phyloP scores from a whole-genome alignment of 2,797 vertebrate species.

The Cephalopachus bancanus region DNA sequence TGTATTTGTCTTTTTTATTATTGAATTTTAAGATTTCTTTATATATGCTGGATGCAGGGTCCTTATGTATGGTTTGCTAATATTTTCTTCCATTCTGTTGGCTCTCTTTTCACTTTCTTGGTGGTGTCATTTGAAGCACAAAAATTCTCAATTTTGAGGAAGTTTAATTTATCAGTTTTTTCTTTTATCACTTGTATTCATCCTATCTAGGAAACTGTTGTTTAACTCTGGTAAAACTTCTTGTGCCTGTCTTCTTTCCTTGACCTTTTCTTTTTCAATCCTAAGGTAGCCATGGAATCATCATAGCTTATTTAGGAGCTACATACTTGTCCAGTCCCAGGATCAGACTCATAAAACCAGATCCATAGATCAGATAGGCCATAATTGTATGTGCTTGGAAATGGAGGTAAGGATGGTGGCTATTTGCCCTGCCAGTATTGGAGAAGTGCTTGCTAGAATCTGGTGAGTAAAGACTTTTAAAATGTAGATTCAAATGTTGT shows the following conservation, averaged over 20 bases:
- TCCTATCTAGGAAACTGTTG: constrained; percentile 46
- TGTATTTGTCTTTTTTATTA: constrained; percentile 6
- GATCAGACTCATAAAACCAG: neutral
- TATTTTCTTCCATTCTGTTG: neutral
- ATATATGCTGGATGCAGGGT: neutral
- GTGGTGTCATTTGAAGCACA: constrained; percentile 10
- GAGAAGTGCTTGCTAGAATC: constrained; percentile 37
- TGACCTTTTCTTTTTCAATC: neutral
- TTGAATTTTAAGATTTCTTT: constrained; percentile 53
- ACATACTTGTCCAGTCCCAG: neutral
- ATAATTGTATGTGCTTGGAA: neutral
- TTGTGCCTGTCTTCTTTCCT: constrained; percentile 10
- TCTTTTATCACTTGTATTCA: neutral
- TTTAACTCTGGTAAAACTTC: neutral
- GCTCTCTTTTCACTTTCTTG: neutral
- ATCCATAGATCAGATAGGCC: neutral
- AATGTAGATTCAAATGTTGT: neutral
- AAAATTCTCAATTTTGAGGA: neutral
- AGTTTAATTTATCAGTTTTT: neutral
- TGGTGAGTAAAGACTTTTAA: constrained; percentile 36
- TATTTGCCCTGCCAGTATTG: neutral
- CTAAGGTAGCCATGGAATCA: neutral
- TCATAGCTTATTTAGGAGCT: constrained; percentile 5
- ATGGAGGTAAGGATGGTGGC: neutral
- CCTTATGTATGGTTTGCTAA: neutral